Percentiles rank a stretch among this genome's conserved stretches.
phyloP scores from a whole-genome alignment of 2,888 invertebrate genomes.

The Eilema griseolum region DNA sequence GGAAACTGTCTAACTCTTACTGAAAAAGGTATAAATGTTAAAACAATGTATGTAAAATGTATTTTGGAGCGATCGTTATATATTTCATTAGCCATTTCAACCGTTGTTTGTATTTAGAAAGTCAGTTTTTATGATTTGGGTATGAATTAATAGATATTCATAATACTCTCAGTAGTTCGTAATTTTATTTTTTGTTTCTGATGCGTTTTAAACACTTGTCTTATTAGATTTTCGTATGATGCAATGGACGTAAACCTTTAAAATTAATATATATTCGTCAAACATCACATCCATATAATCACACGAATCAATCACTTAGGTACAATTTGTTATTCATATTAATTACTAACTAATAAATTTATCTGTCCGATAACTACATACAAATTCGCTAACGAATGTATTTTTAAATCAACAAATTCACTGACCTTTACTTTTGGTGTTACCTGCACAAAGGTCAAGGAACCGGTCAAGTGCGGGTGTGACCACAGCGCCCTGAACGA shows the following conservation, averaged over 20 bases:
- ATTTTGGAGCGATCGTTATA: neutral
- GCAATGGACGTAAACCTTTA: neutral
- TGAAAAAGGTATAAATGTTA: no score
- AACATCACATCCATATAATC: neutral
- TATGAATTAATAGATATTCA: no score
- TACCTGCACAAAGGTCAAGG: conserved; percentile 28
- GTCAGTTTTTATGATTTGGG: no score
- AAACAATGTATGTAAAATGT: neutral
- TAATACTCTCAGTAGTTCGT: no score
- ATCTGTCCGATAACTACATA: neutral
- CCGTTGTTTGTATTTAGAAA: no score
- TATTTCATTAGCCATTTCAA: no score
- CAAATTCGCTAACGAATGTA: conserved; percentile 16
- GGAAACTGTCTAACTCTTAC: neutral
- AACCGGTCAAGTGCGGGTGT: conserved; percentile 17
- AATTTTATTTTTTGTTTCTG: no score
- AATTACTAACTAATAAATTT: conserved; percentile 25
- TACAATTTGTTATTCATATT: conserved; percentile 26
- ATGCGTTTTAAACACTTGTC: neutral
- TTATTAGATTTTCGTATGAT: neutral
- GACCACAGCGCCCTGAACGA: conserved; percentile 10
- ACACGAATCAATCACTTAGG: neutral
- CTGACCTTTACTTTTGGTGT: conserved; percentile 17
- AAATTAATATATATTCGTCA: neutral
- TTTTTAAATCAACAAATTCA: conserved; percentile 13